phyloP scores from a whole-genome alignment of 1,140 invertebrate species.

The Meloidogyne chitwoodi region DNA sequence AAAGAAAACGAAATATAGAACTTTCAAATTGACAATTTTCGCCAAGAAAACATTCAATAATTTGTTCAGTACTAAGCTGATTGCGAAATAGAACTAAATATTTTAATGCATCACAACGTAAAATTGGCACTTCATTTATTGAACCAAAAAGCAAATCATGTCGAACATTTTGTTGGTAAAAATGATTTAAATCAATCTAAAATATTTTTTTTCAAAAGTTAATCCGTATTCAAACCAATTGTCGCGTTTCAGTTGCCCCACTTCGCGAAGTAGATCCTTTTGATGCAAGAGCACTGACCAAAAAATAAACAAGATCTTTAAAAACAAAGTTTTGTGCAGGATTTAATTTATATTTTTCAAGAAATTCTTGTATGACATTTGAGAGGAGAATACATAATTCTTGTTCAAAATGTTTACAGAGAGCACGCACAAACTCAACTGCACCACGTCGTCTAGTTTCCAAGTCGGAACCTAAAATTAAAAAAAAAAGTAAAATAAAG shows the following conservation, averaged over 20 bases:
- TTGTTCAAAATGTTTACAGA: constrained; percentile 65
- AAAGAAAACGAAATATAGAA: constrained; percentile 72
- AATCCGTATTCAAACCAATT: constrained; percentile 41
- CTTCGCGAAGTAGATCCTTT: constrained; percentile 79
- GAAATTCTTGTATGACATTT: constrained; percentile 68
- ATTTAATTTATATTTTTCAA: constrained; percentile 74
- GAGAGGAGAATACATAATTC: constrained; percentile 37
- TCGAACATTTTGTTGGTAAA: constrained; percentile 77
- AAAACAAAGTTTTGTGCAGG: constrained; percentile 77
- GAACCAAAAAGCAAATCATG: constrained; percentile 74
- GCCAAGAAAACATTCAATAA: constrained; percentile 66
- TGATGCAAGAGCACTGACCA: constrained; percentile 86
- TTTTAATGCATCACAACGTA: constrained; percentile 84
- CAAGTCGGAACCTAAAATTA: constrained; percentile 68
- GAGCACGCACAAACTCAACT: constrained; percentile 90
- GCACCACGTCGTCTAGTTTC: constrained; percentile 88
- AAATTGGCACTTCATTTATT: constrained; percentile 83
- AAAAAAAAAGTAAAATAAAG: neutral
- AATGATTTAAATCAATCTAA: constrained; percentile 69
- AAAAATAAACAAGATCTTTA: constrained; percentile 90
- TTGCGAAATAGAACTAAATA: constrained; percentile 91
- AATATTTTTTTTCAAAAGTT: neutral
- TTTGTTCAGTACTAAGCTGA: constrained; percentile 72
- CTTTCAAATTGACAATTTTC: constrained; percentile 18
- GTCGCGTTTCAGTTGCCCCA: constrained; percentile 34